Conservation (phyloP, 2,797 vertebrate genomes). For the Schizothorax lantsangensis region DNA sequence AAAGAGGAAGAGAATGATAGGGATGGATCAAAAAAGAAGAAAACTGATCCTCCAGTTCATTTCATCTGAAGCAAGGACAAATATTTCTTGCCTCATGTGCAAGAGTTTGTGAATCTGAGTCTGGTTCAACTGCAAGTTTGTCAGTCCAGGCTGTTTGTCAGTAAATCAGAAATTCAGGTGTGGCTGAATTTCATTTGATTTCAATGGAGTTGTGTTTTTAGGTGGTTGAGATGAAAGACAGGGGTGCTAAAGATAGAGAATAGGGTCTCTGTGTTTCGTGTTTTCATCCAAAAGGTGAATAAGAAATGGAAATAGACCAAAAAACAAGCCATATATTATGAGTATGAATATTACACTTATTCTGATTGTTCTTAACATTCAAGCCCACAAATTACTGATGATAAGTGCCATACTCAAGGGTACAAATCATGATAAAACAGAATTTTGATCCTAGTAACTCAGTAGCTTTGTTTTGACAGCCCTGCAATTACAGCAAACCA, state of each 20-base stretch:
- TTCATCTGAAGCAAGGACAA: background rate
- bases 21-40: background rate
- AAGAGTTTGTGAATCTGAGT: background rate
- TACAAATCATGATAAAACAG: slow-evolving; percentile 25
- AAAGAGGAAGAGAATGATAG: background rate
- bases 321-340: background rate
- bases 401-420: background rate
- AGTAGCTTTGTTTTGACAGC: slow-evolving; percentile 22
- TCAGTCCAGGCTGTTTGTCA: background rate
- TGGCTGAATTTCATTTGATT: background rate
- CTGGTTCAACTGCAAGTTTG: background rate
- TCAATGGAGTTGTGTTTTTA: background rate
- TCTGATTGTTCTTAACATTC: background rate
- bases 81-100: background rate
- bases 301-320: background rate
- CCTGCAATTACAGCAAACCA: slow-evolving; percentile 12
- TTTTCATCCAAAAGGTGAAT: background rate
- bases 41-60: background rate
- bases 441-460: slow-evolving; percentile 1
- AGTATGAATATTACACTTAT: background rate
- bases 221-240: background rate
- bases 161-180: background rate
- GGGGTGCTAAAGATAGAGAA: background rate
- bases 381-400: background rate
- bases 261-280: background rate